Base-by-base conservation (phyloP, 2,888 invertebrate species). In the Torymus auratus region DNA sequence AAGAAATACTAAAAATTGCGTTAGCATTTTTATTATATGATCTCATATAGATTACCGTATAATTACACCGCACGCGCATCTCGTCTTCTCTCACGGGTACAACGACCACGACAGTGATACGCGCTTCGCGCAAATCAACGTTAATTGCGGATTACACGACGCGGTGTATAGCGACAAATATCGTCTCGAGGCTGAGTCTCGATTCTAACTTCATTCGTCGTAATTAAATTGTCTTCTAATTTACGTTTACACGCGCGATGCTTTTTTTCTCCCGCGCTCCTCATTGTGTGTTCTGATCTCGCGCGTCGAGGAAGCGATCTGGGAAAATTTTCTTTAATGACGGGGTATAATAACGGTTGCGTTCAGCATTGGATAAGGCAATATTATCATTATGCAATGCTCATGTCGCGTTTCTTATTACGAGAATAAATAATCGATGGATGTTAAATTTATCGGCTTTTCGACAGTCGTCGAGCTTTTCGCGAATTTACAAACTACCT, bases 61-160 rank as follows among this genome's bases (percentile, higher is more conserved):
- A 77, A 81, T 81, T 73, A 70, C 13, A 61, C 65, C 10, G 7
- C 1, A 1, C 41, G 7, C 7, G 65, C 50, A 67, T 76, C 61
- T 71, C 41, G 56, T 73, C 41, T 7, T 41, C 15, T 81, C 67
- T 77, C 65, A 76, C 80, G 62, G n/a, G 56, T 67, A 67, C 62
- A 65, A 72, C 23, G 55, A 60, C 50, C 77, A 15, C 12, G 70
- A 78, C 56, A 81, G 69, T 74, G 53, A 70, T 15, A n/a, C n/a
- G 65, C 61, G 23, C 20, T 69, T 60, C 41, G 55, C 67, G 62
- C 68, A 55, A 78, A 82, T 82, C 75, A 64, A 75, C 78, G 78
- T 67, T 74, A 75, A 75, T 81, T 71, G 68, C 53, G 58, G 60
- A 71, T 75, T 60, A 53, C 64, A 15, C 23, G 10, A 17, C 23